phyloP scores from a whole-genome alignment of 2,888 invertebrate species.

The Luperina testacea region DNA sequence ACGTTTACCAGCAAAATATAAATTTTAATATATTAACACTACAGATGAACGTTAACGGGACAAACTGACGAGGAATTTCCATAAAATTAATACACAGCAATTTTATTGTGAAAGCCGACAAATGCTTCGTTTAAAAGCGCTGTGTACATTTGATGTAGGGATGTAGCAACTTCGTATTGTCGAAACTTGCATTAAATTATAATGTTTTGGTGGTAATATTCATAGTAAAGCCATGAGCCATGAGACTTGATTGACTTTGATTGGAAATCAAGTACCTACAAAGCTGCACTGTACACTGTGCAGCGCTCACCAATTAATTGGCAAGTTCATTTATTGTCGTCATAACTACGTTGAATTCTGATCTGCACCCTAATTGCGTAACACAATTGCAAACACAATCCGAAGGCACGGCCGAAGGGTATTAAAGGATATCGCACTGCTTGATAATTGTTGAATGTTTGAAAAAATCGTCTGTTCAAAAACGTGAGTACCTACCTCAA shows the following conservation, averaged over 20 bases:
- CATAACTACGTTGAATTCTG: not conserved
- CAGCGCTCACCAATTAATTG: no score
- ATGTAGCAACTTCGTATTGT: not conserved
- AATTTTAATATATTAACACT: conserved; percentile 46
- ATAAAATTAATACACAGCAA: conserved; percentile 46
- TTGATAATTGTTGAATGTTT: not conserved
- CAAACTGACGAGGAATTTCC: conserved; percentile 40
- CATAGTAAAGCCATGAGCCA: no score
- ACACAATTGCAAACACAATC: not conserved
- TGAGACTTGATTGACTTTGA: not conserved
- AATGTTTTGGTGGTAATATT: not conserved
- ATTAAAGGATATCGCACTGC: not conserved
- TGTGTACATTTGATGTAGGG: conserved; percentile 14
- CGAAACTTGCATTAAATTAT: not conserved
- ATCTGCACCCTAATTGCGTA: not conserved
- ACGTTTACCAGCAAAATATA: conserved; percentile 34
- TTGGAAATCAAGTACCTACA: not conserved
- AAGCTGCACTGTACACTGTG: not conserved
- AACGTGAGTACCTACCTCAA: not conserved
- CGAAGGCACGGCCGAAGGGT: no score
- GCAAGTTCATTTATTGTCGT: not conserved
- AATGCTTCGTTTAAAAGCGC: conserved; percentile 42
- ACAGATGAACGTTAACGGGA: conserved; percentile 25
- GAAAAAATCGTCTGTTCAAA: not conserved
- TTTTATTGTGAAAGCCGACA: conserved; percentile 37